These are phyloP conservation scores for Anticlea derivata DNA, from an alignment of 2,888 invertebrate species.

Conservation along the genomic window DNA sequence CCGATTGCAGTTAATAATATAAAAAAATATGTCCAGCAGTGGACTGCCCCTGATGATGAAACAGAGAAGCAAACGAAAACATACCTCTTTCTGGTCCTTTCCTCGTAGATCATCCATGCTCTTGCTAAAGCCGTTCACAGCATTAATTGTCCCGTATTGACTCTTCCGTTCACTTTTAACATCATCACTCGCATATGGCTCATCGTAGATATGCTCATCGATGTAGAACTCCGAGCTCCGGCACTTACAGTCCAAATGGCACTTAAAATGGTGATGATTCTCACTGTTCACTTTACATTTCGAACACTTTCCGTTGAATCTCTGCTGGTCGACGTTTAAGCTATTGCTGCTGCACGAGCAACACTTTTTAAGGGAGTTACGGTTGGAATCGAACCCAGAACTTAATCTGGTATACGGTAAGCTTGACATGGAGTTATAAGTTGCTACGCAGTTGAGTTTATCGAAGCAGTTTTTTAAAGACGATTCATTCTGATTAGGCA, in stretches of 20 bases:
- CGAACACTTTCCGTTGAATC: conserved; percentile 46
- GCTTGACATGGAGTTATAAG: conserved; percentile 63
- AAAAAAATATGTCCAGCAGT: too few relatives aligned
- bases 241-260: conserved; percentile 71
- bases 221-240: conserved; percentile 64
- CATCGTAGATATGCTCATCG: conserved; percentile 86
- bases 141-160: conserved; percentile 61
- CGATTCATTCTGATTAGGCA: conserved; percentile 52
- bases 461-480: conserved; percentile 69
- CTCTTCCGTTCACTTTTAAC: conserved; percentile 33
- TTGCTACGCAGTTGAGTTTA: conserved; percentile 70
- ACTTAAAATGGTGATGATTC: conserved; percentile 62
- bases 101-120: conserved; percentile 63
- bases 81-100: conserved; percentile 47
- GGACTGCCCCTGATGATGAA: too few relatives aligned
- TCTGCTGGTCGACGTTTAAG: conserved; percentile 43
- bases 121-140: conserved; percentile 47
- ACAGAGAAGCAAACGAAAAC: too few relatives aligned
- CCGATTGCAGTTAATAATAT: too few relatives aligned
- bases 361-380: conserved; percentile 37
- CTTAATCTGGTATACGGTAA: conserved; percentile 69
- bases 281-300: conserved; percentile 60
- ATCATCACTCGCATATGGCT: conserved; percentile 69
- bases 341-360: conserved; percentile 59
- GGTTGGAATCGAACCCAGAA: conserved; percentile 40